Percentiles rank a stretch among this genome's conserved stretches.
phyloP scores from a whole-genome alignment of 1,140 invertebrate species.

The Acarapis woodi region DNA sequence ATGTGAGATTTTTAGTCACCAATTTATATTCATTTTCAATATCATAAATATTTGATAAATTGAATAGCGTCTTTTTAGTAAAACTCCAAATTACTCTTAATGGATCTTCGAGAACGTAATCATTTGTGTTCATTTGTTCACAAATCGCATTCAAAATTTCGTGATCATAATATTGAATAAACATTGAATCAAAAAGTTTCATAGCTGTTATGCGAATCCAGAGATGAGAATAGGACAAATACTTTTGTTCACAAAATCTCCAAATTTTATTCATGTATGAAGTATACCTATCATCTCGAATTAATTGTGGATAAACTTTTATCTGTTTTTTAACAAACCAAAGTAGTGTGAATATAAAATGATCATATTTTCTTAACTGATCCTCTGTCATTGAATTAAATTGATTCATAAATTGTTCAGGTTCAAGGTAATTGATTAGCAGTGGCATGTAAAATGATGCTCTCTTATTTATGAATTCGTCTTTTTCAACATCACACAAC shows the following conservation, averaged over 20 bases:
- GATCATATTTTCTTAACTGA: neutral
- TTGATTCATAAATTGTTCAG: neutral
- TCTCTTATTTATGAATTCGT: slow-evolving; percentile 27
- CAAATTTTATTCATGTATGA: slow-evolving; percentile 2
- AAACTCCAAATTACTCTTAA: neutral
- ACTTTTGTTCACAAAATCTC: neutral
- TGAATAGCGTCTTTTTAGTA: slow-evolving; percentile 3
- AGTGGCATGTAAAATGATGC: slow-evolving; percentile 25
- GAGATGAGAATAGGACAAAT: slow-evolving; percentile 29
- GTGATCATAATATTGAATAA: slow-evolving; percentile 25
- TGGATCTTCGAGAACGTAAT: slow-evolving; percentile 5
- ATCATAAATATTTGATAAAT: slow-evolving; percentile 7
- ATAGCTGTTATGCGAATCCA: slow-evolving; percentile 42
- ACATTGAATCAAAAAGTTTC: slow-evolving; percentile 37
- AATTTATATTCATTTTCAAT: slow-evolving; percentile 8
- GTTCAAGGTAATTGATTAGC: slow-evolving; percentile 22
- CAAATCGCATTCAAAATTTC: neutral
- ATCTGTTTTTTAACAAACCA: slow-evolving; percentile 10
- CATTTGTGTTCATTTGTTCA: neutral
- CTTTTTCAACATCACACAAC: slow-evolving; percentile 36
- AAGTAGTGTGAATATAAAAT: slow-evolving; percentile 7
- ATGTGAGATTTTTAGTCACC: slow-evolving; percentile 30
- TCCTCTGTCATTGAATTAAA: neutral
- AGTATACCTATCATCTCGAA: slow-evolving; percentile 16
- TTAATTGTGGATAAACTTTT: slow-evolving; percentile 22